Evolutionary conservation across 2,888 invertebrate genomes (phyloP), one percentile per base, ranked within the genome.

Genomic region (Drosophila seclusa): DNA sequence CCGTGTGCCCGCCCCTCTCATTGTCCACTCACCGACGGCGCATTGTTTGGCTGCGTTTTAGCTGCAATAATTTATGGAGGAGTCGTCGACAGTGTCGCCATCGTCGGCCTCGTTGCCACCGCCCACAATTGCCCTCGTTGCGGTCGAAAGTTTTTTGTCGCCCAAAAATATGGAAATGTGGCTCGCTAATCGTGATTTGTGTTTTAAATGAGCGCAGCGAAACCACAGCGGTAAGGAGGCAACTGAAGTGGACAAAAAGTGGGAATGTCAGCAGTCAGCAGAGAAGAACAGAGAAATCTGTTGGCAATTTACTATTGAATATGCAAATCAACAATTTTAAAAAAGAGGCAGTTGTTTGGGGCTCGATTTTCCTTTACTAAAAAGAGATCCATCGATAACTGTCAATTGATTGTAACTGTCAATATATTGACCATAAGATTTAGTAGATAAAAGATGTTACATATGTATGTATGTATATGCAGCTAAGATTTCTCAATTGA

Each of bases 121-220:
- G 63, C 71, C 55, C 49, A 31, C 60, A 64, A 59, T 69, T 71
- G 75, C 70, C 74, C 73, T 76, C 68, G 36, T 55, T 73, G 78
- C 54, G 64, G 59, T 48, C 34, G 55, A 58, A 72, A 54, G 62
- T 62, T 77, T 73, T 66, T 67, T 67, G 34, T 68, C 34, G 42
- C 18, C 54, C 60, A 32, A 67, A 76, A 70, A 69, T 76, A 69
- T 76, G 67, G 66, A 79, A 79, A 79, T 82, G 80, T 62, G 75
- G 62, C 58, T 49, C 57, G 72, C 78, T 85, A 85, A 85, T 86
- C 85, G 78, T 85, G 89, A 85, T 85, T 90, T 85, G 89, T 85
- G 89, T 78, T 81, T 78, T n/a, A 78, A 87, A 87, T 78, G 68
- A 73, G 68, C 38, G 21, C 52, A 32, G 40, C 8, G 50, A 24